phyloP scores from a whole-genome alignment of 2,888 invertebrate genomes.

The Heliconius sara region DNA sequence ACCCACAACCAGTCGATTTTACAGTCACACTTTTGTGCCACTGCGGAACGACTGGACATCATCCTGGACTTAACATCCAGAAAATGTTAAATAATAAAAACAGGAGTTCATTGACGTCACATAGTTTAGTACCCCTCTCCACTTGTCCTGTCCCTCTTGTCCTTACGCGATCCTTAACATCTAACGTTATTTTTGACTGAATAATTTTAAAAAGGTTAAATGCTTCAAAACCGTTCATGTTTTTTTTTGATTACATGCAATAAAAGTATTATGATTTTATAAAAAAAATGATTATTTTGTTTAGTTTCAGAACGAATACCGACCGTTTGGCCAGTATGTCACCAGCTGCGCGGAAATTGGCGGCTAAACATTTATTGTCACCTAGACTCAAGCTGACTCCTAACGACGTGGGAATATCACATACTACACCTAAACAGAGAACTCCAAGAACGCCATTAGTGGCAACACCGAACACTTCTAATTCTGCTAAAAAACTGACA shows the following conservation, averaged over 20 bases:
- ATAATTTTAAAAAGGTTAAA: not conserved
- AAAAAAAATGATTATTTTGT: conserved; percentile 51
- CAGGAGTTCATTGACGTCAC: not conserved
- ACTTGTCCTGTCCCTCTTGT: too few species aligned
- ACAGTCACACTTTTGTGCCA: too few species aligned
- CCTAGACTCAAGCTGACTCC: conserved; percentile 76
- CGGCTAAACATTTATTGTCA: conserved; percentile 84
- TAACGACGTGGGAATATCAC: conserved; percentile 70
- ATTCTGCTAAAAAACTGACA: conserved; percentile 44
- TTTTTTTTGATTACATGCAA: not conserved
- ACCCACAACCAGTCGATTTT: too few species aligned
- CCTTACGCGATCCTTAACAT: not conserved
- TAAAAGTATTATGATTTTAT: not conserved
- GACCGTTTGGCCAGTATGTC: conserved; percentile 96
- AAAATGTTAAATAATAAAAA: not conserved
- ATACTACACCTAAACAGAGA: conserved; percentile 60
- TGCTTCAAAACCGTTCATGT: too few species aligned
- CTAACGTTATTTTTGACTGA: not conserved
- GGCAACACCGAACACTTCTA: conserved; percentile 56
- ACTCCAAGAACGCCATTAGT: conserved; percentile 58
- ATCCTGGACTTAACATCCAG: too few species aligned
- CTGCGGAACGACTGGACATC: too few species aligned
- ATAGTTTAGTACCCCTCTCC: too few species aligned
- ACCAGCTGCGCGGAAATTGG: conserved; percentile 95
- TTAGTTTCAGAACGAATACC: conserved; percentile 84